These are phyloP conservation scores for Bembecia ichneumoniformis DNA, from an alignment of 2,888 invertebrate species.

Conservation along the genomic window DNA sequence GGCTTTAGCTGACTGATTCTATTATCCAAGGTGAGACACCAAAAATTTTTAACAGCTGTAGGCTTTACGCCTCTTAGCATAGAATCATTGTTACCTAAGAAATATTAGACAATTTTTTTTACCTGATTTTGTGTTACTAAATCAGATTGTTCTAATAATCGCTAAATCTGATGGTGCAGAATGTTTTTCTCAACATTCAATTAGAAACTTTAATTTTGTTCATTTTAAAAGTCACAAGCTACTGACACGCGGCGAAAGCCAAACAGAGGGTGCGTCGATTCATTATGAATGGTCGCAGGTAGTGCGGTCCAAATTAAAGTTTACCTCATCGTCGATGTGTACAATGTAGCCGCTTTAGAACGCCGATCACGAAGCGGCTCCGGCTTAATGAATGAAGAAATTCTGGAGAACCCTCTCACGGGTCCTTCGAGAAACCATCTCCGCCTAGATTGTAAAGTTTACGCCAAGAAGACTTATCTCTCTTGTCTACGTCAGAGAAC, in stretches of 20 bases:
- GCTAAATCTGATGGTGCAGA: too few species aligned
- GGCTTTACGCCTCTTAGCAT: too few species aligned
- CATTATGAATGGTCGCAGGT: constrained; percentile 58
- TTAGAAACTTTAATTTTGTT: too few species aligned
- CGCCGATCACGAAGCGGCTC: constrained; percentile 52
- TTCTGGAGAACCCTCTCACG: constrained; percentile 47
- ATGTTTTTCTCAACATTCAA: too few species aligned
- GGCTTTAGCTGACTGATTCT: too few species aligned
- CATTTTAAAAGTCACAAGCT: neutral
- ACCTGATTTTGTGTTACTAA: too few species aligned
- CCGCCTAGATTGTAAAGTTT: constrained; percentile 40
- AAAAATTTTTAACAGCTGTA: too few species aligned
- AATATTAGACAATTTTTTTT: too few species aligned
- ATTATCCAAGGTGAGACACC: too few species aligned
- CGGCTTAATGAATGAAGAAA: constrained; percentile 69
- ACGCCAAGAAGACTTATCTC: neutral
- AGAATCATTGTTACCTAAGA: too few species aligned
- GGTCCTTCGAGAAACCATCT: constrained; percentile 34
- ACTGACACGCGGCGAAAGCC: constrained; percentile 21
- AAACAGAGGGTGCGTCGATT: constrained; percentile 50
- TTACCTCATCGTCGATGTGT: constrained; percentile 49
- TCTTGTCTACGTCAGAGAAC: neutral
- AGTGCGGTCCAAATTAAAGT: constrained; percentile 61
- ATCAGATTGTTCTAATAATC: too few species aligned
- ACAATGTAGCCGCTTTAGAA: constrained; percentile 46